Base-by-base conservation (phyloP, 2,797 vertebrate species). In the Paguma larvata region DNA sequence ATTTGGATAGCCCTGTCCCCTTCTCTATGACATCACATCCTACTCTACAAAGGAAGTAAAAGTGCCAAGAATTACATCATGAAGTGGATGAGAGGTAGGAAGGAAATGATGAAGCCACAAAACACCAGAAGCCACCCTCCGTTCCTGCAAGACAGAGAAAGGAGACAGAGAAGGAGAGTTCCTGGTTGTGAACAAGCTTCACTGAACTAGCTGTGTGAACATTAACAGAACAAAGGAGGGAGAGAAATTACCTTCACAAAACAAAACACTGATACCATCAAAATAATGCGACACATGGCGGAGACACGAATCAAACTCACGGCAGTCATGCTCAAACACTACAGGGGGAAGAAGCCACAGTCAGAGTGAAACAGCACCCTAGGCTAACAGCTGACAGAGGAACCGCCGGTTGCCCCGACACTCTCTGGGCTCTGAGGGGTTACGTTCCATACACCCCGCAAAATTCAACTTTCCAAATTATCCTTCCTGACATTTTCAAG, bases 1-100 rank as follows among this genome's bases (percentile, higher is more conserved):
- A 98, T 98, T 98, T 98, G 98, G 98, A 98, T 98, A 98, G 98
- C 98, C 98, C 99, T 99, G 98, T 98, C 98, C 98, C 98, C 98
- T 98, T 96, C 98, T 98, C 98, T 99, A 98, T 1, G 85, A 98
- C 98, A 98, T 98, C 98, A 98, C 98, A 98, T 98, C 98, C 98
- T 99, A 96, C 96, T 97, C 98, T 98, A 87, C 67, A 97, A 98
- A 97, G 98, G 97, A 98, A 98, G 97, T 98, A 97, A 94, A 98
- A 98, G 97, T 59, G 95, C 97, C 98, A 98, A 97, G 87, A 98
- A 97, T 98, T 98, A 98, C 93, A 98, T 96, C 0, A 8, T 80
- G 96, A 97, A 85, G 91, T 95, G 23, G 25, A 98, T 96, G 97
- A 96, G 92, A 98, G 98, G 77, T 13, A 85, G 88, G 97, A 98